A percentile compares a stretch with the other conserved stretches of the same genome.
These are phyloP conservation scores for Falco concolor DNA, from an alignment of 2,797 vertebrate species.

Conservation along the genomic window DNA sequence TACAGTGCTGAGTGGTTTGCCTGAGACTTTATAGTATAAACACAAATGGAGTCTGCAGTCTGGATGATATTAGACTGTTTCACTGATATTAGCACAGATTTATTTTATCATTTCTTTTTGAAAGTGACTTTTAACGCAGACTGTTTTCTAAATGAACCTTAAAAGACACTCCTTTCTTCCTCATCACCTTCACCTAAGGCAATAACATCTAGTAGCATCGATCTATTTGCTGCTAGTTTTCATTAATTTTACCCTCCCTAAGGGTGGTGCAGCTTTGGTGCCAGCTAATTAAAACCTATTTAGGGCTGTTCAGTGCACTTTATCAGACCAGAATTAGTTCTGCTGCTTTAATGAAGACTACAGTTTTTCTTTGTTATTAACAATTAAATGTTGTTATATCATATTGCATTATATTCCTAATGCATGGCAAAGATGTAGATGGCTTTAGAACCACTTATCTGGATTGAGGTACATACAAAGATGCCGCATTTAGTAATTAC, in stretches of 20 bases:
- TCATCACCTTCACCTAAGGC: conserved; percentile 55
- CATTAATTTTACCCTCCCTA: conserved; percentile 74
- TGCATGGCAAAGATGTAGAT: neutral
- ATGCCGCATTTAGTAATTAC: neutral
- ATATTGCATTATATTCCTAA: conserved; percentile 35
- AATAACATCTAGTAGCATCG: conserved; percentile 48
- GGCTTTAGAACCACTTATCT: conserved; percentile 7
- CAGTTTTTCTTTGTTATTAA: conserved; percentile 63
- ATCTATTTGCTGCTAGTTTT: conserved; percentile 66
- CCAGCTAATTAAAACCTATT: conserved; percentile 76
- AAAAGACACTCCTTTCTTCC: conserved; percentile 33
- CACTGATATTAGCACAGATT: neutral
- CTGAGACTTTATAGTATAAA: neutral
- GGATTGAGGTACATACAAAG: conserved; percentile 4
- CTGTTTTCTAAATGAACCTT: conserved; percentile 56
- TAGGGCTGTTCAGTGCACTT: conserved; percentile 68
- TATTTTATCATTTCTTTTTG: conserved; percentile 8
- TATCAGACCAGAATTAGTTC: conserved; percentile 69
- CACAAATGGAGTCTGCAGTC: neutral
- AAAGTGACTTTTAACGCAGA: conserved; percentile 39
- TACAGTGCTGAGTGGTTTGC: neutral
- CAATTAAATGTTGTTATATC: conserved; percentile 51
- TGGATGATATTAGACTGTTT: neutral
- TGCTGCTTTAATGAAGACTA: conserved; percentile 66
- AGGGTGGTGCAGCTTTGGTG: conserved; percentile 69